These are phyloP conservation scores for Plecturocebus donacophilus DNA, from an alignment of 2,113 vertebrate genomes.

Conservation along the genomic window DNA sequence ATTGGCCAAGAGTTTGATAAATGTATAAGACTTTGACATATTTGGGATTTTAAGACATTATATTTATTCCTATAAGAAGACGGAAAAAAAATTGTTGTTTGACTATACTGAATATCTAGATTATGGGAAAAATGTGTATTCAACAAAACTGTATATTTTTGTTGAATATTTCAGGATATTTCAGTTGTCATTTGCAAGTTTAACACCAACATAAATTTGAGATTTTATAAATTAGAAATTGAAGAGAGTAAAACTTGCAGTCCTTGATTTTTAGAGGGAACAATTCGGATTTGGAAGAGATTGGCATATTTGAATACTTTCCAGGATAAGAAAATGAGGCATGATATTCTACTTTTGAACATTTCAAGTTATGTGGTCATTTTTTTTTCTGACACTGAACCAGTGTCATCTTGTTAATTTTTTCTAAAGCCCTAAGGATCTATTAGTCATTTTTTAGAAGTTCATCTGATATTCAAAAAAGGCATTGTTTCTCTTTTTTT, in stretches of 20 bases:
- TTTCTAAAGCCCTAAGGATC: neutral
- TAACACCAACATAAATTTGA: neutral
- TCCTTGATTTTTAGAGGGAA: neutral
- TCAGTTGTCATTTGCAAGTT: neutral
- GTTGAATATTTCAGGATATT: neutral
- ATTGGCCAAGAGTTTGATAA: neutral
- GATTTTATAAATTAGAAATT: neutral
- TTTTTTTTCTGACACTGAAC: neutral
- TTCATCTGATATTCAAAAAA: neutral
- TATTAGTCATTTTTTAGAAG: neutral
- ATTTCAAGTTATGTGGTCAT: neutral
- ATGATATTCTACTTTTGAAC: neutral
- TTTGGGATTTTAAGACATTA: neutral
- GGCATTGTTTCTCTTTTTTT: neutral
- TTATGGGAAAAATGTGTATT: neutral
- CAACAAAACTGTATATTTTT: neutral
- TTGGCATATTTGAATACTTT: neutral
- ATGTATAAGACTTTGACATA: neutral
- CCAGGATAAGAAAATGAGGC: neutral
- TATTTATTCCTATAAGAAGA: neutral
- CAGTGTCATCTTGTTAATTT: neutral
- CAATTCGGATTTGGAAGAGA: neutral
- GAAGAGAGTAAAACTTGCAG: neutral
- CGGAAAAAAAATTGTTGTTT: neutral
- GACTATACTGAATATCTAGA: neutral